Conservation (phyloP, 2,797 vertebrate genomes). For the Thalassophryne amazonica region DNA sequence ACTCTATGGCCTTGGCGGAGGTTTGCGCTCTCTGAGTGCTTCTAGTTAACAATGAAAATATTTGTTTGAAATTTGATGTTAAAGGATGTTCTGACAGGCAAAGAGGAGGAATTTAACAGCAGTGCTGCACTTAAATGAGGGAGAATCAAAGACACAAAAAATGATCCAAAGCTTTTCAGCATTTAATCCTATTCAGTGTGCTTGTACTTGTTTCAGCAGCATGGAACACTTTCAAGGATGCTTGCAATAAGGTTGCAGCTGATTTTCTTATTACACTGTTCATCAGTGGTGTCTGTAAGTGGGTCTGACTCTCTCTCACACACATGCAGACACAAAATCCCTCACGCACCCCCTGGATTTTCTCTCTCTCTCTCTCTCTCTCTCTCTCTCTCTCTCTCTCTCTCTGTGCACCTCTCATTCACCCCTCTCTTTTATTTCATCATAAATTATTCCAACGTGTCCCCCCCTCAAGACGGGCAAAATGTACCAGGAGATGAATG, state of each 20-base stretch:
- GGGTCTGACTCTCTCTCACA: not conserved
- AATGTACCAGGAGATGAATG: slow-evolving; percentile 17
- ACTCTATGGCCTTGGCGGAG: too few species aligned
- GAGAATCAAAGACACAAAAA: not conserved
- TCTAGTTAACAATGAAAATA: too few species aligned
- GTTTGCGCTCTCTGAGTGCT: too few species aligned
- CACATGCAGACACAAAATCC: not conserved
- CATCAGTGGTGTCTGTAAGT: slow-evolving; percentile 13
- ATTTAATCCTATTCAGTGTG: slow-evolving; percentile 1
- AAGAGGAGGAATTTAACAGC: not conserved
- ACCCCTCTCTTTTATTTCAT: not conserved
- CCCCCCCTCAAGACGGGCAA: slow-evolving; percentile 28
- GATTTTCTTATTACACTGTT: not conserved
- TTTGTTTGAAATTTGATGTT: too few species aligned
- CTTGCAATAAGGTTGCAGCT: slow-evolving; percentile 3
- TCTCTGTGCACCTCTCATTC: not conserved
- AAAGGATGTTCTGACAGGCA: too few species aligned
- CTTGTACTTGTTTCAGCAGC: not conserved
- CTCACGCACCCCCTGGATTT: not conserved
- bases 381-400: not conserved
- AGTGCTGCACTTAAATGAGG: not conserved
- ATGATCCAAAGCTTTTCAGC: slow-evolving; percentile 6
- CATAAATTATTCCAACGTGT: slow-evolving; percentile 25
- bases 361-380: not conserved
- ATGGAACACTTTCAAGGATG: slow-evolving; percentile 2